Percentiles rank a stretch among this genome's conserved stretches.
phyloP scores from a whole-genome alignment of 2,797 vertebrate species.

The Arctocebus calabarensis region DNA sequence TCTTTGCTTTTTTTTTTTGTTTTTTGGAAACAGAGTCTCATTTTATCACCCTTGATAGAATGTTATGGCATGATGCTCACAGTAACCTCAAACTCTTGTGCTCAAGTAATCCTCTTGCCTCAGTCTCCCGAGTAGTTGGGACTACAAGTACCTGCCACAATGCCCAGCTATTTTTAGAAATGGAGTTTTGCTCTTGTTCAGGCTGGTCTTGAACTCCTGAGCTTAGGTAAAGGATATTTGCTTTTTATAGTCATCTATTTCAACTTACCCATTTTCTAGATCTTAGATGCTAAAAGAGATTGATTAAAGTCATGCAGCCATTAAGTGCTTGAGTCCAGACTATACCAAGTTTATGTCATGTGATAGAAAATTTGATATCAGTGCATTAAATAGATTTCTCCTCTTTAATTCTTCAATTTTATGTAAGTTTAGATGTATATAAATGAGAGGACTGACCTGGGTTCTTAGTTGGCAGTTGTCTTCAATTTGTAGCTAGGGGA shows the following conservation, averaged over 20 bases:
- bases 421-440: background rate
- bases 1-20: no score
- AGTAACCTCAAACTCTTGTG: no score
- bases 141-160: no score
- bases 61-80: no score
- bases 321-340: background rate
- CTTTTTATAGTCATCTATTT: background rate
- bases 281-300: background rate
- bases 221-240: background rate
- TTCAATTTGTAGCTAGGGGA: background rate
- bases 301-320: background rate
- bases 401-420: conserved; percentile 9
- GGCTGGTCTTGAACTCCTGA: no score
- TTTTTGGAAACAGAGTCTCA: no score
- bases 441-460: background rate
- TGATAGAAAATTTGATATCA: background rate
- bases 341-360: background rate
- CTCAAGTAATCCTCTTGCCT: no score
- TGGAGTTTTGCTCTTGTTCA: no score
- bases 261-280: background rate
- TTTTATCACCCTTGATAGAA: no score
- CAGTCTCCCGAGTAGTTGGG: no score
- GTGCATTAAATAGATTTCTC: background rate
- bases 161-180: no score
- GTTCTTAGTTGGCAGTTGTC: background rate